Evolutionary conservation across 2,888 invertebrate genomes (phyloP), one percentile per base, ranked within the genome.

Genomic region (Alloplasta piceator): DNA sequence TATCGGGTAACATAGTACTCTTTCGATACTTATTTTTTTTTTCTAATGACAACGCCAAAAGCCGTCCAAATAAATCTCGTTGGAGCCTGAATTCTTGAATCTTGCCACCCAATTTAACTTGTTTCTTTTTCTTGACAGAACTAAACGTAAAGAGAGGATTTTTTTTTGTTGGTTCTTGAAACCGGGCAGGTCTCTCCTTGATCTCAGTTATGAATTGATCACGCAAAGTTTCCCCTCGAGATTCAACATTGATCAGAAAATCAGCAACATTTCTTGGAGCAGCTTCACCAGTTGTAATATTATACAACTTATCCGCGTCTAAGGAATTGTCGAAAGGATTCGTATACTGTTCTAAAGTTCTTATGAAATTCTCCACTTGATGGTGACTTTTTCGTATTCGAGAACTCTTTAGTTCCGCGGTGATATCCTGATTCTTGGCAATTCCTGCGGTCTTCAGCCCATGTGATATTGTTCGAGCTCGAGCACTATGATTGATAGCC

Each of bases 311-410:
- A 14, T 70, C 46, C 5, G 6, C 56, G 12, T 70, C 58, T 12
- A 70, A 16, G n/a, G 56, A 43, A 6, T 56, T 70, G 56, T 77
- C 75, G 76, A 87, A 87, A 82, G 86, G 87, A 76, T 86, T 85
- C 10, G 76, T 73, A 26, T 72, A 75, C 48, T 87, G 26, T 50
- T 68, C 14, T 14, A 79, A 68, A 39, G 64, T 61, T 6, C 66
- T 48, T 6, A 76, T 74, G 63, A 84, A 63, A 0, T 75, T 58
- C 5, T 70, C 52, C 0, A 76, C 36, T 12, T 60, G 55, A 9
- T 48, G 12, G 4, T 26, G 38, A 43, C 68, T 60, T 58, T 66
- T 68, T 67, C 12, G 55, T n/a, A 82, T 75, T 26, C 46, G 38
- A 70, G 48, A 52, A n/a, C 12, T 48, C 16, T 82, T 50, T 55